phyloP scores from a whole-genome alignment of 2,113 vertebrate genomes.

The Ramphastos sulfuratus region DNA sequence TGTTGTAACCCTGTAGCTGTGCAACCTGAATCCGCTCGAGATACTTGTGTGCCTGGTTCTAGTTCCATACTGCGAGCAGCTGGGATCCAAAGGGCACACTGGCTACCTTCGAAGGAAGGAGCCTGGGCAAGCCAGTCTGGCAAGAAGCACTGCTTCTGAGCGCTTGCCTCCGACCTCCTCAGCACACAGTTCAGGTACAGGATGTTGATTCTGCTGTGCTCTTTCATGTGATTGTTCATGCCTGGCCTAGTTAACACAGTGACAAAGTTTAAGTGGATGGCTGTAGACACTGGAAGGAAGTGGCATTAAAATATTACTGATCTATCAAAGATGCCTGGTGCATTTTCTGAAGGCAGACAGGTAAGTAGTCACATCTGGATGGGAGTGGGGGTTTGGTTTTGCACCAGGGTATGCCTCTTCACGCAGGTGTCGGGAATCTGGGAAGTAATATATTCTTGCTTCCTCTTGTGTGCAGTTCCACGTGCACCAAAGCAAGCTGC shows the following conservation, averaged over 20 bases:
- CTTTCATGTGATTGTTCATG: neutral
- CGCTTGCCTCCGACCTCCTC: neutral
- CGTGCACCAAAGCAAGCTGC: neutral
- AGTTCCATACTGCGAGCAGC: neutral
- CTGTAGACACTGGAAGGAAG: neutral
- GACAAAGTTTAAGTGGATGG: neutral
- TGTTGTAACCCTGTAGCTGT: neutral
- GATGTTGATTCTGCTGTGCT: neutral
- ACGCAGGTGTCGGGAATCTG: neutral
- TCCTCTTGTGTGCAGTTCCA: neutral
- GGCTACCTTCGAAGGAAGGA: neutral
- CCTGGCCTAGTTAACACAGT: neutral
- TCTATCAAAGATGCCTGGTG: neutral
- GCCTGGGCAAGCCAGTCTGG: neutral
- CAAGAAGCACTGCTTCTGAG: neutral
- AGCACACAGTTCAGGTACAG: neutral
- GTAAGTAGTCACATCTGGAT: neutral
- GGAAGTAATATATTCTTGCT: neutral
- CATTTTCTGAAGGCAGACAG: neutral
- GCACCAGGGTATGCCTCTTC: neutral
- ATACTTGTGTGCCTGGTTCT: fast-evolving
- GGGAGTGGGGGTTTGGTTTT: neutral
- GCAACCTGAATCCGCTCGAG: neutral
- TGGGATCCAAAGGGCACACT: neutral
- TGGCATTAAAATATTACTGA: neutral